These are phyloP conservation scores for Pandemis corylana DNA, from an alignment of 2,888 invertebrate genomes.

Conservation along the genomic window DNA sequence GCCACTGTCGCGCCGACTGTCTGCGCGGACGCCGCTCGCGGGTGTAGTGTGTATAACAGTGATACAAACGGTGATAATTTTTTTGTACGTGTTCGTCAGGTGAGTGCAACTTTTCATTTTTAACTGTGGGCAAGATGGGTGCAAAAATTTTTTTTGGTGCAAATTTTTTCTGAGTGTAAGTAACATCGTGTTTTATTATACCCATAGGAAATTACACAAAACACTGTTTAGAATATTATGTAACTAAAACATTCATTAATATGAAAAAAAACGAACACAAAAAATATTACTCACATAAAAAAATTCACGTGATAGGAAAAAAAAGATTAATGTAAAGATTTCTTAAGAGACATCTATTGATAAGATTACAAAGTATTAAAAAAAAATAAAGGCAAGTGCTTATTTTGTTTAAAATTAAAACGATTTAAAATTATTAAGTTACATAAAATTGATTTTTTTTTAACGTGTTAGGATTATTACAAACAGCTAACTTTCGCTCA, in stretches of 20 bases:
- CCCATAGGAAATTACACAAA: background rate
- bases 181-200: background rate
- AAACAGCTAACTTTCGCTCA: background rate
- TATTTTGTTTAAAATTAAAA: too few species aligned
- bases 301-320: too few species aligned
- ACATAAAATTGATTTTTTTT: too few species aligned
- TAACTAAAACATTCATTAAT: too few species aligned
- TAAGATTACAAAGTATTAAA: too few species aligned
- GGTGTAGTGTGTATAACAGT: slow-evolving; percentile 36
- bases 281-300: too few species aligned
- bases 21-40: slow-evolving; percentile 59
- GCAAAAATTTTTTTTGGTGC: background rate
- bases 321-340: too few species aligned
- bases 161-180: background rate
- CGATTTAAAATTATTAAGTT: background rate
- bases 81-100: slow-evolving; percentile 24
- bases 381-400: too few species aligned
- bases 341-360: too few species aligned
- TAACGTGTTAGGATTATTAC: background rate
- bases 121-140: background rate
- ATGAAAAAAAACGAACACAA: too few species aligned
- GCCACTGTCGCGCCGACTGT: slow-evolving; percentile 69
- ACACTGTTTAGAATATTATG: too few species aligned
- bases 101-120: slow-evolving; percentile 28
- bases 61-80: slow-evolving; percentile 4